These are phyloP conservation scores for Trinectes maculatus DNA, from an alignment of 2,113 vertebrate genomes.

Conservation along the genomic window DNA sequence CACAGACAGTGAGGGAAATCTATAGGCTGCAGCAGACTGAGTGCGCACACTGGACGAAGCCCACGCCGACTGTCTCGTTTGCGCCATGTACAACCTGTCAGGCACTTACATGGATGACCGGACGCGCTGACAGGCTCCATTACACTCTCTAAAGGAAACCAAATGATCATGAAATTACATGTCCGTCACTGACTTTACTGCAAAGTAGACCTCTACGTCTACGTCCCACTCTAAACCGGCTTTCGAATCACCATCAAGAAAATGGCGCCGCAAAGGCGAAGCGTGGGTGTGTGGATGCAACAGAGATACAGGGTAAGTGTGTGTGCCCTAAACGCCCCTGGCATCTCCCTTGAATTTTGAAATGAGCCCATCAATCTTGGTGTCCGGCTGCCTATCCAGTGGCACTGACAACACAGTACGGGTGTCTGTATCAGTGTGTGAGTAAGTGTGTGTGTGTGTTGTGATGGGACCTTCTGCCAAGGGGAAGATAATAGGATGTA, in stretches of 20 bases:
- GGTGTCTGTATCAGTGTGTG: conserved; percentile 9
- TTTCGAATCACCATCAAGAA: conserved; percentile 58
- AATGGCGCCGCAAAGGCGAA: conserved; percentile 51
- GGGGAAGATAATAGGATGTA: conserved; percentile 53
- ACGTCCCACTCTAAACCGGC: conserved; percentile 12
- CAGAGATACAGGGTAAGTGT: conserved; percentile 40
- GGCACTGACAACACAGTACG: conserved; percentile 26
- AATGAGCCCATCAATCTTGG: conserved; percentile 57
- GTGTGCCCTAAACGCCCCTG: conserved; percentile 51
- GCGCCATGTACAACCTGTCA: conserved; percentile 48
- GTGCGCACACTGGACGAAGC: conserved; percentile 4
- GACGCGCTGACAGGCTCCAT: conserved; percentile 31
- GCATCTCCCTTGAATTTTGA: conserved; percentile 59
- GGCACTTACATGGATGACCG: conserved; percentile 36
- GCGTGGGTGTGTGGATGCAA: conserved; percentile 34
- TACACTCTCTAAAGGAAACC: conserved; percentile 36
- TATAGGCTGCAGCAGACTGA: conserved; percentile 6
- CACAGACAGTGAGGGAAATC: conserved; percentile 9
- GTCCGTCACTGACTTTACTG: conserved; percentile 44
- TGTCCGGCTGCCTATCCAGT: conserved; percentile 36
- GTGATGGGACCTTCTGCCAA: conserved; percentile 32
- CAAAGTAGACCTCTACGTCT: conserved; percentile 35
- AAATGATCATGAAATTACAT: conserved; percentile 55
- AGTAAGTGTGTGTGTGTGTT: conserved; percentile 12
- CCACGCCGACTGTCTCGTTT: conserved; percentile 19